Evolutionary conservation across 2,113 vertebrate genomes (phyloP), one percentile per base, ranked within the genome.

Genomic region (Pyrgilauda ruficollis): DNA sequence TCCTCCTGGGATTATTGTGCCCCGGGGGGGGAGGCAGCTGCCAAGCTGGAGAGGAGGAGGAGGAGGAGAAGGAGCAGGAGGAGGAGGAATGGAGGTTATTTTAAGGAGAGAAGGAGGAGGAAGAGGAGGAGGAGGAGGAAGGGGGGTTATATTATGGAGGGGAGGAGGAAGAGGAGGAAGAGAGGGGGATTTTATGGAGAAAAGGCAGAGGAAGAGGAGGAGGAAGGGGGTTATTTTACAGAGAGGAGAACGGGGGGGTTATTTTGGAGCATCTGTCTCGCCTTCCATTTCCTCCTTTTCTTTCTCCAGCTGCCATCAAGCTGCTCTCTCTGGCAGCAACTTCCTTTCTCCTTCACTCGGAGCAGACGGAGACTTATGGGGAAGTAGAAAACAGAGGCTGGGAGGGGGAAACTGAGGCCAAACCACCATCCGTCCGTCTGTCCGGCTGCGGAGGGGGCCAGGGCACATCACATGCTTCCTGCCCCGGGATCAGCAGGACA

Each of bases 211-310:
- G 69, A 74, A 39, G 41, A 74, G 62, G 41, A 64, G 59, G 18
- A 55, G 18, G 49, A 66, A 41, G 41, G 24, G 47, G 21, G 20
- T 8, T 63, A 49, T 80, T 63, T 56, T 15, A 16, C 0, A 2
- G 31, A 22, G 82, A 83, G 16, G 24, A 78, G 33, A 33, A 75
- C 14, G 18, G 58, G 63, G 62, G 62, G 37, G 27, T 59, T 92
- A 75, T 94, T 95, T 87, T 78, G 80, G 81, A 89, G 80, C 81
- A 78, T 89, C 93, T 77, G 94, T 93, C 89, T 96, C 35, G 89
- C 93, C 84, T 93, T 92, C 93, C 68, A 92, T 95, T 96, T 95
- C 94, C 94, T 97, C 89, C 93, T 96, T 96, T 96, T 92, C 91
- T 94, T 91, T 79, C 53, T 55, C 23, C 5, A 84, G 94, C 78